Base-by-base conservation (phyloP, 2,113 vertebrate species). In the Cariama cristata region DNA sequence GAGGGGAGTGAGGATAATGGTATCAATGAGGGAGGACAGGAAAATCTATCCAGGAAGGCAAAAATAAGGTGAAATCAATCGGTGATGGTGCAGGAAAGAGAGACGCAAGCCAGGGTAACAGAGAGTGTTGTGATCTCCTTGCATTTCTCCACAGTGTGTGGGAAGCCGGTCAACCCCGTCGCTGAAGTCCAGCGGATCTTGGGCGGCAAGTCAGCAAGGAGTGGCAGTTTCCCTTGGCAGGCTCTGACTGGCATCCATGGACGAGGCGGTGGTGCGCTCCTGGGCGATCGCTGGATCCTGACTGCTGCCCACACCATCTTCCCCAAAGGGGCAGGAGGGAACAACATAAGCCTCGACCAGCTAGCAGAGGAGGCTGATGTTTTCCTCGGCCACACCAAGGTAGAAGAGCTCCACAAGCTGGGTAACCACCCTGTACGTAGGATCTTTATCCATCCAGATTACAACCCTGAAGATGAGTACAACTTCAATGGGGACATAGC, bases 171-270 rank as follows among this genome's bases (percentile, higher is more conserved):
- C 38, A 27, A 90, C 18, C 98, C 98, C 0, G 0, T 98, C 27
- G 3, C 62, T 18, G 38, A 96, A 45, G 18, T 76, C 24, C 53
- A 88, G 50, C 98, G 98, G 56, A 98, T 99, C 95, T 53, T 99
- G 40, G 98, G 98, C 8, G 99, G 99, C 22, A 26, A 58, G 4
- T 0, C 1, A 2, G 99, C 99, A 18, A 2, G 11, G 3, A 30
- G 45, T 8, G 99, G 99, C 80, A 98, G 98, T 76, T 98, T 99
- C 87, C 99, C 99, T 4, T 99, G 99, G 99, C 99, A 99, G 60
- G 98, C 99, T 6, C 91, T 98, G 98, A 94, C 91, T 7, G 7
- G 1, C 9, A 26, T 96, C 83, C 1, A 95, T 0, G 98, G 98
- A 12, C 90, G 97, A 50, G 99, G 98, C 3, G 99, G 98, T 5